A percentile compares a stretch with the other conserved stretches of the same genome.
These are phyloP conservation scores for Noctua janthe DNA, from an alignment of 2,888 invertebrate species.

Conservation along the genomic window DNA sequence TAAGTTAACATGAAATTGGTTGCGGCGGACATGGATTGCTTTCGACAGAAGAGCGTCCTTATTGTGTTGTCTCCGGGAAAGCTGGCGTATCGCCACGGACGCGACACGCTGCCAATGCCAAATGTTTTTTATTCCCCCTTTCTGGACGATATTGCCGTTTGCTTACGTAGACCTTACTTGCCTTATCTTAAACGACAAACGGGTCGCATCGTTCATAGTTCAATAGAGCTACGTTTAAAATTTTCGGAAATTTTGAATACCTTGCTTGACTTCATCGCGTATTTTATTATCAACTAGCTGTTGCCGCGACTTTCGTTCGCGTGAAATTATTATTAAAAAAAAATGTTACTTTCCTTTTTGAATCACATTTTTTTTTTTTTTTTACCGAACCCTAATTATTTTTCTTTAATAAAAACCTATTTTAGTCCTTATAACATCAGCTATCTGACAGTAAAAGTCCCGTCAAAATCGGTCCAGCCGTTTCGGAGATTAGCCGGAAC, in stretches of 20 bases:
- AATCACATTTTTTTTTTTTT: too few relatives aligned
- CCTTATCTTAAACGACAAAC: constrained; percentile 70
- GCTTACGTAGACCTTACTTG: constrained; percentile 75
- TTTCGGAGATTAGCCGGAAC: too few relatives aligned
- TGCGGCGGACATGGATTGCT: constrained; percentile 85
- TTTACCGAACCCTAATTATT: too few relatives aligned
- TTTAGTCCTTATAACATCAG: too few relatives aligned
- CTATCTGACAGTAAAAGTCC: too few relatives aligned
- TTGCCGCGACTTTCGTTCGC: too few relatives aligned
- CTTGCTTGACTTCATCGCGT: neutral
- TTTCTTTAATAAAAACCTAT: too few relatives aligned
- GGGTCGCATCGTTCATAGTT: constrained; percentile 44
- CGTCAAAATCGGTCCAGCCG: too few relatives aligned
- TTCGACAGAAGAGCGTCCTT: constrained; percentile 84
- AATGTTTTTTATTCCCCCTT: constrained; percentile 82
- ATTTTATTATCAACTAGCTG: neutral
- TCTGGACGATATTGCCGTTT: constrained; percentile 84
- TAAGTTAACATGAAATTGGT: constrained; percentile 75
- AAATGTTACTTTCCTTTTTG: too few relatives aligned
- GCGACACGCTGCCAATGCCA: constrained; percentile 76
- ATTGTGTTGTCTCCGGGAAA: constrained; percentile 85
- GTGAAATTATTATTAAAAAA: too few relatives aligned
- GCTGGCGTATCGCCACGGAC: constrained; percentile 84
- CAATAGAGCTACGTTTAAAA: constrained; percentile 38
- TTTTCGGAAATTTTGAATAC: constrained; percentile 12